Conservation (phyloP, 2,113 vertebrate genomes). For the Leucopsar rothschildi region DNA sequence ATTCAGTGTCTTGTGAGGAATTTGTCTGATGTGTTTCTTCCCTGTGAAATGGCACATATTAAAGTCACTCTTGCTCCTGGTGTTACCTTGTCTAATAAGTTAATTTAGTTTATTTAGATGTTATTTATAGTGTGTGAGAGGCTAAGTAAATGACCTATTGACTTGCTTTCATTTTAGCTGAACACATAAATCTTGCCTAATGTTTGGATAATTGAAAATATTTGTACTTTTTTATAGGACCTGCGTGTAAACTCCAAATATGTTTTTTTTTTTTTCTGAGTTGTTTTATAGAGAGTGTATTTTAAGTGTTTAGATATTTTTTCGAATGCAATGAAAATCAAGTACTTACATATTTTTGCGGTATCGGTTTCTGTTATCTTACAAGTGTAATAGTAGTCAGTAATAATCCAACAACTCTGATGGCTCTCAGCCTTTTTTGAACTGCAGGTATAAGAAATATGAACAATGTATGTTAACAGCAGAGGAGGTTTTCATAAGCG, state of each 20-base stretch:
- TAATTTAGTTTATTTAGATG: not conserved
- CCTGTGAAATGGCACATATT: not conserved
- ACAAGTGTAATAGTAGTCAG: not conserved
- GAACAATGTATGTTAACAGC: not conserved
- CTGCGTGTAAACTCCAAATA: not conserved
- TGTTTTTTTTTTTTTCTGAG: not conserved
- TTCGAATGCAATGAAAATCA: not conserved
- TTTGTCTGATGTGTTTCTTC: not conserved
- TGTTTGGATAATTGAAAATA: not conserved
- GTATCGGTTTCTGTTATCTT: not conserved
- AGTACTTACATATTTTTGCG: not conserved
- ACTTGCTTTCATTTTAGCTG: not conserved
- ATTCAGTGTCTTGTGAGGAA: not conserved
- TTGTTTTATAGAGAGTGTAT: not conserved
- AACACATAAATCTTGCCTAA: not conserved
- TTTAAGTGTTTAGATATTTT: not conserved
- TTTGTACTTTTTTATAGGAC: not conserved
- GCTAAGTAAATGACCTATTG: not conserved
- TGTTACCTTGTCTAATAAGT: not conserved
- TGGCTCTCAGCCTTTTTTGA: not conserved
- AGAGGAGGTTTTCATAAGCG: not conserved
- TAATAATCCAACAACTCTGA: not conserved
- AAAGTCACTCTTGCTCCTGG: not conserved
- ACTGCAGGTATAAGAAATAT: not conserved
- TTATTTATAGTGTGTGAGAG: not conserved